Conservation (phyloP, 1,140 invertebrate species). For the Drosophila sucinea region DNA sequence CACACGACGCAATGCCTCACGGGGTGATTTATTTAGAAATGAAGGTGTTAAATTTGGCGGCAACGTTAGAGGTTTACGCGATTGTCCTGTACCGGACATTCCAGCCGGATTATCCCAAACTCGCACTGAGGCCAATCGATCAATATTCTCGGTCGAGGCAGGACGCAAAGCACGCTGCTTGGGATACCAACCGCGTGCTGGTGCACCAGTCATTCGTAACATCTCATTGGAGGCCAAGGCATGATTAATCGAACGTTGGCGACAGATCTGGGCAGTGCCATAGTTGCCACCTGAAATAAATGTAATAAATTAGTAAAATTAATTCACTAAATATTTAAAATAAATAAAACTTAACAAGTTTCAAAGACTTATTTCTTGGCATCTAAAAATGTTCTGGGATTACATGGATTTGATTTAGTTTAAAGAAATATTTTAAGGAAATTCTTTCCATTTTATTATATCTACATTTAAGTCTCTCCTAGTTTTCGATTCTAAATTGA, state of each 20-base stretch:
- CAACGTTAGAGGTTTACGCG: constrained; percentile 90
- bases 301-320: not conserved
- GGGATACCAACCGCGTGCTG: constrained; percentile 93
- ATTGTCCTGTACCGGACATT: constrained; percentile 78
- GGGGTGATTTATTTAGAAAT: constrained; percentile 93
- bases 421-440: too few species aligned
- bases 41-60: constrained; percentile 93
- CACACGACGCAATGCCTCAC: constrained; percentile 92
- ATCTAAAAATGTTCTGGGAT: too few species aligned
- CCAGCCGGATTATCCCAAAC: constrained; percentile 82
- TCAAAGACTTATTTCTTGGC: too few species aligned
- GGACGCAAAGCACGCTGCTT: constrained; percentile 88
- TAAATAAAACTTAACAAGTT: too few species aligned
- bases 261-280: constrained; percentile 85
- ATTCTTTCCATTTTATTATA: too few species aligned
- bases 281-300: constrained; percentile 59
- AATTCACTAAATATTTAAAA: too few species aligned
- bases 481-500: too few species aligned
- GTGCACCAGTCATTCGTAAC: constrained; percentile 89
- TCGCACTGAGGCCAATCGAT: constrained; percentile 85
- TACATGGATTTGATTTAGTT: too few species aligned
- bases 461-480: too few species aligned
- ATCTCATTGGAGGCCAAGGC: constrained; percentile 90
- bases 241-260: constrained; percentile 87
- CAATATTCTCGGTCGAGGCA: constrained; percentile 92